These are phyloP conservation scores for Atrichornis clamosus DNA, from an alignment of 2,113 vertebrate species.

Conservation along the genomic window DNA sequence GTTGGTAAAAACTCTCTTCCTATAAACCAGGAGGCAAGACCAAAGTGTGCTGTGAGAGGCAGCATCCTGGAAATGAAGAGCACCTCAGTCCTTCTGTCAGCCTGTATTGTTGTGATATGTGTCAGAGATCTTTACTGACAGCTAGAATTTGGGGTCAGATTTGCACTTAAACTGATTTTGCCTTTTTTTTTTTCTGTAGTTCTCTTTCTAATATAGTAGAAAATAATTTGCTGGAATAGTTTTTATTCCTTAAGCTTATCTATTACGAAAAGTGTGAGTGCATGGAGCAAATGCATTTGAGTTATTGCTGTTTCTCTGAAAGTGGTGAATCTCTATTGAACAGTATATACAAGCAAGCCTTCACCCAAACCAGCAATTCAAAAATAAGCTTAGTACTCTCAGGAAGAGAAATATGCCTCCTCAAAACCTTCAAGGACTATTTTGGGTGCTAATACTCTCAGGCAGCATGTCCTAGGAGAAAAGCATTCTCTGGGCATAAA, in stretches of 20 bases:
- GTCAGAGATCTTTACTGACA: not conserved
- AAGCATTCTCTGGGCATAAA: not conserved
- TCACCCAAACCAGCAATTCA: not conserved
- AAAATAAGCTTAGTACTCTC: not conserved
- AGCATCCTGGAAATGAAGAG: not conserved
- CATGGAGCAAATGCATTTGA: not conserved
- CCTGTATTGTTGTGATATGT: not conserved
- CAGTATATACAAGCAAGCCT: not conserved
- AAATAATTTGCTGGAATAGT: not conserved
- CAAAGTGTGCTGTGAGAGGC: not conserved
- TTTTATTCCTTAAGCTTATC: not conserved
- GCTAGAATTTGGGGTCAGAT: not conserved
- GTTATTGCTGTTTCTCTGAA: not conserved
- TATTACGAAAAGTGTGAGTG: not conserved
- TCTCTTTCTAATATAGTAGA: not conserved
- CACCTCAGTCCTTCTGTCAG: not conserved
- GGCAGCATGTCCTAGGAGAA: not conserved
- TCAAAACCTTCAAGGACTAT: not conserved
- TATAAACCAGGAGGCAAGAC: not conserved
- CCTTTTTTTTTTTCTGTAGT: not conserved
- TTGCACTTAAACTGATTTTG: not conserved
- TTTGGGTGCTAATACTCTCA: not conserved
- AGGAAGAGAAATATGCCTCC: not conserved
- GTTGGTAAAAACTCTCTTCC: not conserved
- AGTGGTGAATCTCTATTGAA: not conserved